Base-by-base conservation (phyloP, 2,797 vertebrate species). In the Menidia menidia region DNA sequence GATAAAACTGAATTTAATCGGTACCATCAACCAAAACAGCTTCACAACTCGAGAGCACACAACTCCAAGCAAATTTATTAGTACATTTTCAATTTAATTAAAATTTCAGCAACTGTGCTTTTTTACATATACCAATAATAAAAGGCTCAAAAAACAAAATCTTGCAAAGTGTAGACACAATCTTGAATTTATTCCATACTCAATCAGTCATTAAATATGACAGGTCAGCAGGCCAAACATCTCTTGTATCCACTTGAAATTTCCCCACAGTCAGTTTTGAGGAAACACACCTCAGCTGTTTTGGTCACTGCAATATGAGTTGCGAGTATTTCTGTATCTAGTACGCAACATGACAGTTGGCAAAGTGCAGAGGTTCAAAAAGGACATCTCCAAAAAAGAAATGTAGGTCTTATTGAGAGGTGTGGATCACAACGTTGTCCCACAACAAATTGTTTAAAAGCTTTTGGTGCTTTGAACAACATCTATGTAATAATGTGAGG, bases 251-350 rank as follows among this genome's bases (percentile, higher is more conserved):
- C 51, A 18, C 52, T 59, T 39, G 35, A 55, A 31, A 71, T 77
- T 85, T 72, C 59, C 66, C 45, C 12, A 39, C 51, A 11, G 76
- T 87, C 79, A 89, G 73, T 81, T 62, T 73, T 60, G 4, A 61
- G 51, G 33, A 73, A 70, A 63, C n/a, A 53, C 52, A 62, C 41
- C 64, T 85, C 87, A 87, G 82, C 83, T 85, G 85, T 82, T 84
- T 83, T 10, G 15, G 45, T 42, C 11, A 3, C 64, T 87, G 87
- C 78, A 88, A 75, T 54, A 63, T 51, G 81, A 75, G 68, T 77
- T 68, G 71, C 47, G 61, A 67, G 79, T 87, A 90, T 86, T 87
- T 82, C 78, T 86, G 78, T 80, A 80, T 64, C 64, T 44, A 33
- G 73, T 51, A 54, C 50, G 74, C 44, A 71, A 68, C 71, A 52